Percentiles rank a stretch among this genome's conserved stretches.
These are phyloP conservation scores for Calephelis virginiensis DNA, from an alignment of 1,140 invertebrate species.

Conservation along the genomic window DNA sequence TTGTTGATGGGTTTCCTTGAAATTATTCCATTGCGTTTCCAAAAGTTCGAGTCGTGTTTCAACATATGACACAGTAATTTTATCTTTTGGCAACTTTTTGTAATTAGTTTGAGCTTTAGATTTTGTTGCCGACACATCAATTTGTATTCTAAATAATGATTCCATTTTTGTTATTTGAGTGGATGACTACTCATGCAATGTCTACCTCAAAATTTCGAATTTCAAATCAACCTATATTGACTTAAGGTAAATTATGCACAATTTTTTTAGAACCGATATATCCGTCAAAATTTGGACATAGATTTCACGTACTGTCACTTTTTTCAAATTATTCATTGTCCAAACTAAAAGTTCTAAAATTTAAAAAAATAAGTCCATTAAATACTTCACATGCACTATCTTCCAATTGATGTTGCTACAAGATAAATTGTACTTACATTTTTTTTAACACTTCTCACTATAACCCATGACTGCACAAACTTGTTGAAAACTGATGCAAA, in stretches of 20 bases:
- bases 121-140: constrained; percentile 6
- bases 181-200: too few species aligned
- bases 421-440: constrained; percentile 1
- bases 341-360: not conserved
- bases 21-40: constrained; percentile 15
- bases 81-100: constrained; percentile 11
- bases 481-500: not conserved
- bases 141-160: constrained; percentile 5
- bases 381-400: constrained; percentile 8
- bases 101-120: constrained; percentile 7
- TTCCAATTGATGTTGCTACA: not conserved
- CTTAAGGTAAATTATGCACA: not conserved
- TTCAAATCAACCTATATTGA: not conserved
- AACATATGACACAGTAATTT: constrained; percentile 7
- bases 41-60: constrained; percentile 12
- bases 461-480: not conserved
- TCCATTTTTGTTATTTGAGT: not conserved
- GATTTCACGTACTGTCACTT: constrained; percentile 6
- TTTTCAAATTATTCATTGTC: constrained; percentile 2
- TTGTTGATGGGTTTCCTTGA: constrained; percentile 1
- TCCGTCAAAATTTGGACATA: not conserved
- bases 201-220: too few species aligned
- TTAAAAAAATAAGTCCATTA: constrained; percentile 6
- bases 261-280: not conserved
- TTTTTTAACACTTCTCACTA: constrained; percentile 2